These are phyloP conservation scores for Cyprinodon variegatus DNA, from an alignment of 2,113 vertebrate genomes.

Conservation along the genomic window DNA sequence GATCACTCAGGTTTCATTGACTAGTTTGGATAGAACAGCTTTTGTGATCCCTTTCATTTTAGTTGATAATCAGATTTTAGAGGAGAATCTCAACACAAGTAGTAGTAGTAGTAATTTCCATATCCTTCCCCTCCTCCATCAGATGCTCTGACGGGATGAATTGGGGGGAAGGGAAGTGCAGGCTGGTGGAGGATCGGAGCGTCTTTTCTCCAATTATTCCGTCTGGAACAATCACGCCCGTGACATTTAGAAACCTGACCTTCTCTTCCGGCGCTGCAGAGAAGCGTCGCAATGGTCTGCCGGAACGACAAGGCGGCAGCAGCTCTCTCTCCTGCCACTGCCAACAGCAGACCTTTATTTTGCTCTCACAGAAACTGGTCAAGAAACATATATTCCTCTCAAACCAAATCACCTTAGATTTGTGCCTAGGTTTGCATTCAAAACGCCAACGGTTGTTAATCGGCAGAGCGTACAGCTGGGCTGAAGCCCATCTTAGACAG, in stretches of 20 bases:
- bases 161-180: background rate
- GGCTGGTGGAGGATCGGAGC: constrained; percentile 29
- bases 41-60: background rate
- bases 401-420: background rate
- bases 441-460: background rate
- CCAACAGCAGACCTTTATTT: background rate
- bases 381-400: background rate
- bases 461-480: background rate
- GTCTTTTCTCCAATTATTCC: constrained; percentile 80
- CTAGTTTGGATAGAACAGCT: background rate
- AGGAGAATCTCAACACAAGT: background rate
- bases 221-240: constrained; percentile 80
- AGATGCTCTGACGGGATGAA: constrained; percentile 23
- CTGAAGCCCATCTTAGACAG: no score
- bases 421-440: background rate
- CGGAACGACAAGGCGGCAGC: constrained; percentile 38
- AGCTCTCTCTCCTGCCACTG: constrained; percentile 39
- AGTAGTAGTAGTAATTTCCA: constrained; percentile 14
- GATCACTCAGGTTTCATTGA: background rate
- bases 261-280: constrained; percentile 72
- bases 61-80: background rate
- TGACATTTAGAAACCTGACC: constrained; percentile 84
- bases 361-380: constrained; percentile 6
- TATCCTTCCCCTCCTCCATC: constrained; percentile 25
- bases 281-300: constrained; percentile 13